These are phyloP conservation scores for Caenorhabditis angaria DNA, from an alignment of 2,888 invertebrate species.

Conservation along the genomic window DNA sequence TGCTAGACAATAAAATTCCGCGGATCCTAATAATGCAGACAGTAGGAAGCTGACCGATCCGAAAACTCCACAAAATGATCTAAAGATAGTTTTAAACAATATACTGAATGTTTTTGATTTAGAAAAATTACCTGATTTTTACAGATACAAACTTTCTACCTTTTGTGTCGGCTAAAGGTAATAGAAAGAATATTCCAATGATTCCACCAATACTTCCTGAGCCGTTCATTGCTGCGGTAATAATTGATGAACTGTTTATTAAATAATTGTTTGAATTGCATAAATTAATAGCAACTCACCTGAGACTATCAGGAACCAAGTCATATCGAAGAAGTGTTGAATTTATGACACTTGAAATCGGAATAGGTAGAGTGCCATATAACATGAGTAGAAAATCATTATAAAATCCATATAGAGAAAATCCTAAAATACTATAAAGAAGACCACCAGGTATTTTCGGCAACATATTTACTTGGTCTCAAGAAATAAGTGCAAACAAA, in stretches of 20 bases:
- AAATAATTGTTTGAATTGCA: too few relatives aligned
- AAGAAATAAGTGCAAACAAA: too few relatives aligned
- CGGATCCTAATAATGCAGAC: conserved; percentile 22
- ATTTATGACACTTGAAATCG: not conserved
- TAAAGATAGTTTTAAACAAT: not conserved
- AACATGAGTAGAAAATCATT: not conserved
- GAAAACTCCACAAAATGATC: too few relatives aligned
- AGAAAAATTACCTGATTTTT: not conserved
- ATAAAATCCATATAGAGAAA: not conserved
- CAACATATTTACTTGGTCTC: not conserved
- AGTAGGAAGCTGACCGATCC: conserved; percentile 19
- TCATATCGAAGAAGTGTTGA: not conserved
- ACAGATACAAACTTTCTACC: conserved; percentile 1
- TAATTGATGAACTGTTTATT: too few relatives aligned
- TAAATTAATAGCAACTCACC: not conserved
- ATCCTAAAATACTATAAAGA: not conserved
- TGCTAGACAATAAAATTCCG: conserved; percentile 39
- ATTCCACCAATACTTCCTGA: not conserved
- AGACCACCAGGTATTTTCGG: not conserved
- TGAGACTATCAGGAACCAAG: not conserved
- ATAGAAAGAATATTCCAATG: not conserved
- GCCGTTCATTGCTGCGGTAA: not conserved
- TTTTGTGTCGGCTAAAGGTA: not conserved
- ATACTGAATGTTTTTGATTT: too few relatives aligned
- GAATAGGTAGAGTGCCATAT: not conserved